phyloP scores from a whole-genome alignment of 2,797 vertebrate genomes.

The Leptoclinus maculatus region DNA sequence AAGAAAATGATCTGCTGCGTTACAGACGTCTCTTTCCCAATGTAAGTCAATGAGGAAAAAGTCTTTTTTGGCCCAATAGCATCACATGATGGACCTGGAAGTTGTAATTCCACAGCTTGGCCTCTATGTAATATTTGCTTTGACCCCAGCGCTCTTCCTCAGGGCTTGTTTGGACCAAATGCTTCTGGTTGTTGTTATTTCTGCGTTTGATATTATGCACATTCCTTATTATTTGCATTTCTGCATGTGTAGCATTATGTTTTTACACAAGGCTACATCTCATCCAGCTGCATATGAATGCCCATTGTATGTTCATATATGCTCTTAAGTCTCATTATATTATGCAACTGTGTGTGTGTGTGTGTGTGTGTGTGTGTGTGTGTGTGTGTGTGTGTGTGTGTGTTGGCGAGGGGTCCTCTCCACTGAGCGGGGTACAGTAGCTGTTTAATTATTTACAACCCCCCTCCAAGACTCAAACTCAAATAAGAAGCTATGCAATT shows the following conservation, averaged over 20 bases:
- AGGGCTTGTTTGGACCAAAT: not conserved
- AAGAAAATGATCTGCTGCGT: too few species aligned
- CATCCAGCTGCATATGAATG: not conserved
- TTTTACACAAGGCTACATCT: not conserved
- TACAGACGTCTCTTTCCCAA: too few species aligned
- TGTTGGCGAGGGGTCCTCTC: constrained; percentile 50
- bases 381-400: constrained; percentile 11
- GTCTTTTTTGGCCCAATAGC: too few species aligned
- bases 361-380: constrained; percentile 1
- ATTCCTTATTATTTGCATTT: constrained; percentile 9
- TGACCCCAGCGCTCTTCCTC: too few species aligned
- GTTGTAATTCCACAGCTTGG: not conserved
- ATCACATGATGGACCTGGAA: not conserved
- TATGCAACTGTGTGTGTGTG: not conserved
- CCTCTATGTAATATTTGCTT: not conserved
- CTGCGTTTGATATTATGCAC: not conserved
- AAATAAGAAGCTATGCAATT: constrained; percentile 74
- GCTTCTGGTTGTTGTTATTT: not conserved
- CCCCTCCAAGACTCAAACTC: constrained; percentile 53
- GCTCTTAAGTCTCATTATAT: not conserved
- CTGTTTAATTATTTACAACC: constrained; percentile 78
- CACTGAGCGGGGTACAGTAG: constrained; percentile 62
- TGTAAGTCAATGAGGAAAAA: too few species aligned
- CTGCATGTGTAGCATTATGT: not conserved
- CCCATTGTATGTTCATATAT: constrained; percentile 12